Conservation (phyloP, 2,113 vertebrate genomes). For the human (Homo sapiens) region DNA sequence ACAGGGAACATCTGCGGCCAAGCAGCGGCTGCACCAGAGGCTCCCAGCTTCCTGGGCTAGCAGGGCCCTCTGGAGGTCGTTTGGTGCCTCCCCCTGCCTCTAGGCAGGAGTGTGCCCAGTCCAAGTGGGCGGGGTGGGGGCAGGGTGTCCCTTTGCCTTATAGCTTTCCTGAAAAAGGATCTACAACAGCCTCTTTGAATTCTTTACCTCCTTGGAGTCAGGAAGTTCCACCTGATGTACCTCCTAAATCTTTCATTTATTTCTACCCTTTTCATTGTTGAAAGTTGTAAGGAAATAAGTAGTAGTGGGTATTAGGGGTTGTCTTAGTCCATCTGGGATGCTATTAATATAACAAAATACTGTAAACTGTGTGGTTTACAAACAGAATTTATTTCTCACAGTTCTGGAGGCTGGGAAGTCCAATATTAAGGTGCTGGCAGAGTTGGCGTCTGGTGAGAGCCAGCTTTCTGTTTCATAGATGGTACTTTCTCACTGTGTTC, state of each 20-base stretch:
- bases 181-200: background rate
- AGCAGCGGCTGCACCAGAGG: background rate
- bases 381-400: background rate
- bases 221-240: background rate
- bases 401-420: background rate
- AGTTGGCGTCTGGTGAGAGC: background rate
- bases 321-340: background rate
- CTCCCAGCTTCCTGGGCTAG: background rate
- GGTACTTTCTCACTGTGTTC: background rate
- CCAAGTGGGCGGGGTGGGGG: background rate
- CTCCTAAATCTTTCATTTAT: background rate
- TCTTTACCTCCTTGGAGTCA: background rate
- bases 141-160: background rate
- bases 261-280: background rate
- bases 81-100: background rate
- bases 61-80: constrained; percentile 50
- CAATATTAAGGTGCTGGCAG: background rate
- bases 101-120: background rate
- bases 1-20: constrained; percentile 50
- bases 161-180: background rate
- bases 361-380: background rate
- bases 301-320: background rate
- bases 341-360: background rate
- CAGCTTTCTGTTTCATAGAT: background rate
- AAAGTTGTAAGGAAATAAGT: background rate